Evolutionary conservation across 2,797 vertebrate genomes (phyloP).

Genomic region (Pempheris klunzingeri): DNA sequence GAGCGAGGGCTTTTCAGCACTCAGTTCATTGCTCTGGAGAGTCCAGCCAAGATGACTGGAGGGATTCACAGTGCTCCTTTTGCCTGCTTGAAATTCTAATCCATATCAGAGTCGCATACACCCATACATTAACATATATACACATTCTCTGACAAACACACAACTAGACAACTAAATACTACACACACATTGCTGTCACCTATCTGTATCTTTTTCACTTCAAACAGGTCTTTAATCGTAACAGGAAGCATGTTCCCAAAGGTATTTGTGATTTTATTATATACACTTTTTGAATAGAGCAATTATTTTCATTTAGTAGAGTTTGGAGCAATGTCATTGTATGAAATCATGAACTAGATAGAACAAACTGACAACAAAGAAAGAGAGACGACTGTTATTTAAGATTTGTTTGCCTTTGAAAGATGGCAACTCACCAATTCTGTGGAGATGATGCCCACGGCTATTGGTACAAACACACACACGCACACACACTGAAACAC

Average conservation of each 20-base stretch:
- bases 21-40: conserved; percentile 27
- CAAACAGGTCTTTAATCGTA: background rate
- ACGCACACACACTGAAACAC: conserved; percentile 1
- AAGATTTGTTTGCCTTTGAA: conserved; percentile 44
- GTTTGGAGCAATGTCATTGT: conserved; percentile 11
- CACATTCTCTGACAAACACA: conserved; percentile 8
- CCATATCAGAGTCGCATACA: conserved; percentile 1
- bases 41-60: background rate
- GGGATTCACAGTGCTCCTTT: conserved; percentile 3
- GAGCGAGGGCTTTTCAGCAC: conserved; percentile 35
- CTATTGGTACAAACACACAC: conserved; percentile 43
- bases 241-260: background rate
- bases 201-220: background rate
- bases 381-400: conserved; percentile 2
- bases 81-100: conserved; percentile 24
- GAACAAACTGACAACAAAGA: conserved; percentile 13
- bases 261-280: background rate
- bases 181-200: background rate
- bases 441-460: conserved; percentile 45
- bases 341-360: background rate
- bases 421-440: conserved; percentile 23
- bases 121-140: background rate
- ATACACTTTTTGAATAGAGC: background rate
- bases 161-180: background rate
- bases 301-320: background rate